Base-by-base conservation (phyloP, 2,888 invertebrate genomes). In the Liopterus haemorrhoidalis region DNA sequence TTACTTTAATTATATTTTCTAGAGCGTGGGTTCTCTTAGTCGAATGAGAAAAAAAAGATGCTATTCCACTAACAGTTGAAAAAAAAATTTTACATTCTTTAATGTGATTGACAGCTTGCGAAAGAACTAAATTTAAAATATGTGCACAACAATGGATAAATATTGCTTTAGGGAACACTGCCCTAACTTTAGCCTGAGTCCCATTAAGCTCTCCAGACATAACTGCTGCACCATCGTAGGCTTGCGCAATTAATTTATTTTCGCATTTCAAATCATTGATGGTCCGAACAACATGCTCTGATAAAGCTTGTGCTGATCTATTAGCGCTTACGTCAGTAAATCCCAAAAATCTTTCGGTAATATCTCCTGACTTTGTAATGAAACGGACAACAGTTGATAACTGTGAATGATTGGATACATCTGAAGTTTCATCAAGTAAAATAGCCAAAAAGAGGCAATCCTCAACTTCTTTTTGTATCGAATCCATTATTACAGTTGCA, bases 201-300 rank as follows among this genome's bases (percentile, higher is more conserved):
- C 57, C 58, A 19, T 51, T 53, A 18, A 56, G 47, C 24, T 57
- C 48, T 16, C 54, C 55, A 24, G 55, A 48, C 50, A 57, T 54
- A 5, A 60, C 57, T 18, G 56, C 52, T 4, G 57, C 59, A 6
- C 59, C 60, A 40, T 60, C 57, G 40, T 61, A 62, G 11, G 55
- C 59, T 53, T 62, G 60, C 6, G 56, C 57, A 20, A 62, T 42
- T 35, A 61, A 49, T 55, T 61, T 60, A n/a, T 51, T 22, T 32
- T 42, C 37, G 37, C 54, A 49, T 15, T 55, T 39, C 19, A 53
- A 55, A 18, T 57, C 48, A 31, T 51, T 28, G 21, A 58, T 32
- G 39, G 53, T 46, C 11, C 49, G 31, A 33, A 39, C 41, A 14
- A 59, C 46, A 32, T 57, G 35, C 12, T 36, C 39, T 41, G 39